Base-by-base conservation (phyloP, 2,113 vertebrate species). In the Macquaria australasica region DNA sequence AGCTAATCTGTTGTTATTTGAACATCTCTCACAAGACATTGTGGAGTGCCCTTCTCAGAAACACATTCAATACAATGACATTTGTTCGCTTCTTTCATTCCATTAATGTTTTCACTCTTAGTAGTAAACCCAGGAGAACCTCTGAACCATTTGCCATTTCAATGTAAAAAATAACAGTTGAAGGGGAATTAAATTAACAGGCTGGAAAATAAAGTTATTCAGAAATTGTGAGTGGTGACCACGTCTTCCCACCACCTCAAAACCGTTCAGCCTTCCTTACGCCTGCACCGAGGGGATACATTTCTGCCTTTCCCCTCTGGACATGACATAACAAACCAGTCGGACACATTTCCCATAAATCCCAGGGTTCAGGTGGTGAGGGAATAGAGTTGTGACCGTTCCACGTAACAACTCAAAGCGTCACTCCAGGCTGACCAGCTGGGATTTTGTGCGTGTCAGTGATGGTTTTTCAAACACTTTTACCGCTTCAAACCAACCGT, bases 121-220 rank as follows among this genome's bases (percentile, higher is more conserved):
- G 37, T 63, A 60, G 37, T 87, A 93, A 93, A 91, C 95, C 94
- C 94, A 95, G 94, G 88, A 94, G 95, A 95, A 96, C 85, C 93
- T 93, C 94, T 88, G 93, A 95, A 92, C 92, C 92, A 83, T 91
- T 93, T 88, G 91, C 92, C 88, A 88, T 87, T 45, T 86, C 62
- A 75, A 70, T 90, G 90, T 93, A 68, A 86, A 92, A 92, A 88
- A 87, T 28, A 76, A 83, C 73, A 78, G 79, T 76, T 86, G 50
- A 84, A 76, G 83, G 91, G 90, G 85, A 87, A 86, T 91, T 94
- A 93, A 95, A 94, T 94, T 91, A 95, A 95, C 83, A 90, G 86
- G 83, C 81, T 85, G 87, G 77, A 91, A 95, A 92, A 91, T 79
- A 66, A 93, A 83, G 73, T 90, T 85, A 88, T 91, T 94, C 82